Evolutionary conservation across 2,797 vertebrate species (phyloP), one percentile per base, ranked within the genome.

Genomic region (Crenuchus spilurus): DNA sequence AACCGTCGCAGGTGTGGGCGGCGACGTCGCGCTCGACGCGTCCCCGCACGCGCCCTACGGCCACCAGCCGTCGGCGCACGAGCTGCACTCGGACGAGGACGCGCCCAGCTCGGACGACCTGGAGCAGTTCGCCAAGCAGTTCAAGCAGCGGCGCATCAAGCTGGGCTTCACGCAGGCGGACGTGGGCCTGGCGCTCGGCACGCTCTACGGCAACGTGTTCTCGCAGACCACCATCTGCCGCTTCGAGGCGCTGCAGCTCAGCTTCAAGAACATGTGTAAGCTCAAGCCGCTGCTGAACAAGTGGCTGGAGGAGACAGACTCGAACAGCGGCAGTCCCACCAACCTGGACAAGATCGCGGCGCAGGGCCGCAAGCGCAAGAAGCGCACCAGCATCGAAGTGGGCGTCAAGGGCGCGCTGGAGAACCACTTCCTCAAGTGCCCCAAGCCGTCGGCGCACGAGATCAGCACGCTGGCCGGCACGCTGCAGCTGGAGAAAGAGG

Each of bases 241-340:
- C 86, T 97, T 97, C 87, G 96, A 97, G 91, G 96, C 96, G 80
- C 92, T 97, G 87, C 96, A 97, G 87, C 94, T 97, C 79, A 97
- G 96, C 92, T 97, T 97, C 93, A 97, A 97, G 92, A 97, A 97
- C 93, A 97, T 97, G 96, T 97, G 96, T 91, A 97, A 97, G 92
- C 95, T 98, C 83, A 97, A 98, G 88, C 96, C 95, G 63, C 93
- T 97, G 65, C 91, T 98, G 87, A 98, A 97, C 95, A 98, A 99
- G 93, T 99, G 97, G 97, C 94, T 99, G 87, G 97, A 99, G 94
- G 97, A 99, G 92, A 96, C 97, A 86, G 97, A 99, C 93, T 97
- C 97, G n/a, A 95, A 95, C 91, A 96, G 96, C 10, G 97, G 97
- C 88, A 98, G 97, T 79, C 97, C 97, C 83, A 96, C 96, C 88